phyloP scores from a whole-genome alignment of 2,888 invertebrate genomes.

The Physocephala rufipes region DNA sequence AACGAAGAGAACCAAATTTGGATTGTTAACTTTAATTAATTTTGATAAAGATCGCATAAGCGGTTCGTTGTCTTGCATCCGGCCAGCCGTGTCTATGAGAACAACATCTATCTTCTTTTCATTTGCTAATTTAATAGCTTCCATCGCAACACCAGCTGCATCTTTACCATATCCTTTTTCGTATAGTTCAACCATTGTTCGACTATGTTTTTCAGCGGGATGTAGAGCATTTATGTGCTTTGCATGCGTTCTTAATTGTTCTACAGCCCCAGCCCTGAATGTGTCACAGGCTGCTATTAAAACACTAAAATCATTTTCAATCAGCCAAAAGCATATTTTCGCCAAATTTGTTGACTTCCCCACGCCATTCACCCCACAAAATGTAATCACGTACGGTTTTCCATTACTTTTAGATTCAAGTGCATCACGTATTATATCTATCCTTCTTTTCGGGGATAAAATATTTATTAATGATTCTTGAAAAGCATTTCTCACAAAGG shows the following conservation, averaged over 20 bases:
- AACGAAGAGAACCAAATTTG: slow-evolving; percentile 98
- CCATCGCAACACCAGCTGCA: slow-evolving; percentile 97
- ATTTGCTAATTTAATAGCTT: slow-evolving; percentile 89
- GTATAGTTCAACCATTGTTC: slow-evolving; percentile 90
- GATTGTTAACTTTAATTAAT: slow-evolving; percentile 96
- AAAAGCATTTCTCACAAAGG: slow-evolving; percentile 85
- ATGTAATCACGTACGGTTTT: slow-evolving; percentile 95
- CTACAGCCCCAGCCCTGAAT: slow-evolving; percentile 98
- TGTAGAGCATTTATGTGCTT: slow-evolving; percentile 93
- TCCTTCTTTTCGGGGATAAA: slow-evolving; percentile 91
- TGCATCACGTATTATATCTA: slow-evolving; percentile 96
- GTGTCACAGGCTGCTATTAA: slow-evolving; percentile 99
- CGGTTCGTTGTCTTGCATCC: slow-evolving; percentile 99
- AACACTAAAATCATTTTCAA: slow-evolving; percentile 95
- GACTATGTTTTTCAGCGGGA: slow-evolving; percentile 76
- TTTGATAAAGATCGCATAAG: slow-evolving; percentile 98
- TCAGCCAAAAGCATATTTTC: slow-evolving; percentile 99
- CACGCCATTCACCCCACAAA: slow-evolving; percentile 99
- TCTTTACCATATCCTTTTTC: slow-evolving; percentile 99
- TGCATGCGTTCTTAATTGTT: slow-evolving; percentile 95
- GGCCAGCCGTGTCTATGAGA: slow-evolving; percentile 98
- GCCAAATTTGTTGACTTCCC: slow-evolving; percentile 99
- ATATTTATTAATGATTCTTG: slow-evolving; percentile 93
- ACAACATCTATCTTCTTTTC: slow-evolving; percentile 89
- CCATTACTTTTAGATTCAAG: slow-evolving; percentile 84